Conservation (phyloP, 2,888 invertebrate species). For the Microctonus aethiopoides region DNA sequence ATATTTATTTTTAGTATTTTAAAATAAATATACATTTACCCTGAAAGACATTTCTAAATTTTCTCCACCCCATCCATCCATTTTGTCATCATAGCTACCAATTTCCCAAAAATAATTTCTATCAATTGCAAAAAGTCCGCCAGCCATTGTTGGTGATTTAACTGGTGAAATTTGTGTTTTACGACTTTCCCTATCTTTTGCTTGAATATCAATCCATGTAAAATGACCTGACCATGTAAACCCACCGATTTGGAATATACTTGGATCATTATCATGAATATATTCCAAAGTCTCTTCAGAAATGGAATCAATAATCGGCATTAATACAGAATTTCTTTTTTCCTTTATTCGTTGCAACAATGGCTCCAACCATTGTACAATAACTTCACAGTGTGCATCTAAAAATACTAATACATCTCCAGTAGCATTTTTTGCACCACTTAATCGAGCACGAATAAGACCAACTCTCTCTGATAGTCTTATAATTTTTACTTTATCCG, state of each 20-base stretch:
- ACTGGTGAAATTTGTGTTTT: conserved; percentile 74
- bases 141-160: conserved; percentile 97
- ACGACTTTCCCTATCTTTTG: conserved; percentile 72
- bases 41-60: conserved; percentile 98
- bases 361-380: conserved; percentile 87
- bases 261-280: conserved; percentile 63
- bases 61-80: conserved; percentile 98
- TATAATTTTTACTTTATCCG: conserved; percentile 77
- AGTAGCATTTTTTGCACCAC: conserved; percentile 84
- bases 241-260: conserved; percentile 77
- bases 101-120: conserved; percentile 94
- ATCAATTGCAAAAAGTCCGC: conserved; percentile 94
- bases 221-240: conserved; percentile 93
- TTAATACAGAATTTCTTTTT: conserved; percentile 81
- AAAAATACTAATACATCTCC: conserved; percentile 88
- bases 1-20: conserved; percentile 15
- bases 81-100: conserved; percentile 95
- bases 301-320: conserved; percentile 96
- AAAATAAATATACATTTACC: conserved; percentile 71
- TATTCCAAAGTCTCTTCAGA: conserved; percentile 84
- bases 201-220: conserved; percentile 87
- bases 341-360: conserved; percentile 86
- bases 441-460: conserved; percentile 88
- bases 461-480: conserved; percentile 82
- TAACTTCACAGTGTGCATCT: conserved; percentile 92